These are phyloP conservation scores for Brachionichthys hirsutus DNA, from an alignment of 2,113 vertebrate species.

Conservation along the genomic window DNA sequence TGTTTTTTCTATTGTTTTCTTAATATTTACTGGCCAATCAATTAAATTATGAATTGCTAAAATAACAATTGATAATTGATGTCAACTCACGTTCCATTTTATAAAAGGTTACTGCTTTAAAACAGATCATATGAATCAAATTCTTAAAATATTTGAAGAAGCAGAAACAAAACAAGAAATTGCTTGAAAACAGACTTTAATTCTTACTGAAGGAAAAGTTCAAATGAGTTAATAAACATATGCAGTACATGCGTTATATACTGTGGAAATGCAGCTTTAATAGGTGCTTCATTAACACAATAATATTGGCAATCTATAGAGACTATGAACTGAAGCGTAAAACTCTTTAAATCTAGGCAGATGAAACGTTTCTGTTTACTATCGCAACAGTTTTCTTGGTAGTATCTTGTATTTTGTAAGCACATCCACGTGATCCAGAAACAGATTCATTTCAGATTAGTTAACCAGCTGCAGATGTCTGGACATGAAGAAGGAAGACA, in stretches of 20 bases:
- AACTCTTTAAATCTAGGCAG: constrained; percentile 14
- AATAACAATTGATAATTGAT: neutral
- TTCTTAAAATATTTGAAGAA: constrained; percentile 12
- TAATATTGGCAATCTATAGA: constrained; percentile 11
- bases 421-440: constrained; percentile 9
- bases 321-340: constrained; percentile 18
- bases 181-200: constrained; percentile 64
- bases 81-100: too few relatives aligned
- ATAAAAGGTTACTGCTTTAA: too few relatives aligned
- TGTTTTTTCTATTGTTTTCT: neutral
- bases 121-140: too few relatives aligned
- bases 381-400: neutral
- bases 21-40: neutral
- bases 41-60: neutral
- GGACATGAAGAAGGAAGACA: neutral
- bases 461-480: constrained; percentile 11
- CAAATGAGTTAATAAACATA: constrained; percentile 23
- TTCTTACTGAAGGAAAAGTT: constrained; percentile 38
- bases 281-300: constrained; percentile 9
- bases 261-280: constrained; percentile 12
- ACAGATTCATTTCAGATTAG: constrained; percentile 6
- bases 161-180: neutral
- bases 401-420: neutral
- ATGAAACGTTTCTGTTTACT: constrained; percentile 8
- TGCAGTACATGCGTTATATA: constrained; percentile 10